Evolutionary conservation across 2,113 vertebrate genomes (phyloP), one percentile per base, ranked within the genome.

Genomic region (Colius striatus): DNA sequence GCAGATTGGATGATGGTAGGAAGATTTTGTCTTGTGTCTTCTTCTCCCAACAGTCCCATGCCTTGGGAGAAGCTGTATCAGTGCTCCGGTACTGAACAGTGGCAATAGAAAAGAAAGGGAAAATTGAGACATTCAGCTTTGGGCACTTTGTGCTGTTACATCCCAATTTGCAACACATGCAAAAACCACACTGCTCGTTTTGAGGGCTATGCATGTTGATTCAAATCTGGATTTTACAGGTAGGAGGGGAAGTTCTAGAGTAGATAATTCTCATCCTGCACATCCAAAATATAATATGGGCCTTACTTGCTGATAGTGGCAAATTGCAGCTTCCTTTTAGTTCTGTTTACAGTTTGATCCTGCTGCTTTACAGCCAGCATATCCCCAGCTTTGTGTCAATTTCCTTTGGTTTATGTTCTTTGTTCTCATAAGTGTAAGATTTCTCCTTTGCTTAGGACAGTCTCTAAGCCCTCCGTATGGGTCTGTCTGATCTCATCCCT

Each of bases 21-120:
- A 66, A 14, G 45, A 51, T 0, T 0, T 16, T n/a, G 38, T 29
- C 74, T 73, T 23, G 19, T 26, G 27, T 16, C 53, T 51, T 58
- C 15, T 11, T 73, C n/a, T 87, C 18, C 17, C 61, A 36, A 6
- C 8, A 47, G 51, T 25, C 11, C 43, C 2, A 0, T 41, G 74
- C 12, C 63, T 23, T 19, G 16, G 45, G 26, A 71, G 27, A 32
- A 79, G 9, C 4, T 26, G 32, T 38, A 18, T 17, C 48, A 65
- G 66, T 0, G 2, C 53, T 74, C 25, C 61, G 29, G 23, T 13
- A 23, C 30, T 58, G 57, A 54, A 22, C 5, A n/a, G 2, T 1
- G 2, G 22, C 7, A 60, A 23, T 12, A 66, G 65, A 38, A 41
- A 83, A 48, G 43, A 79, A 43, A 38, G 20, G 11, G n/a, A 63